Base-by-base conservation (phyloP, 2,113 vertebrate genomes). In the Sander vitreus region DNA sequence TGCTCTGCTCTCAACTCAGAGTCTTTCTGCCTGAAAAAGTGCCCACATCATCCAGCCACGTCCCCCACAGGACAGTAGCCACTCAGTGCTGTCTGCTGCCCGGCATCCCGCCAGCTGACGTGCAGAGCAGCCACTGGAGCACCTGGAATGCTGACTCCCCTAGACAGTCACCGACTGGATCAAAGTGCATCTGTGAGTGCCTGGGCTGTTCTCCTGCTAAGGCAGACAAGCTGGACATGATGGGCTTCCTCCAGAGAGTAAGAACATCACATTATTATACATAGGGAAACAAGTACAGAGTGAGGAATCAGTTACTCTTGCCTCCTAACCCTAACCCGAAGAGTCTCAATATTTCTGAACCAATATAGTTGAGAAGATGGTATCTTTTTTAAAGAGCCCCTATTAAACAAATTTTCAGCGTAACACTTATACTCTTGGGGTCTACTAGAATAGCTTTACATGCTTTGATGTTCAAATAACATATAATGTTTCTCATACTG, bases 1-100 rank as follows among this genome's bases (percentile, higher is more conserved):
- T 94, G 71, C 90, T 96, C 36, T 92, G 92, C 87, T 90, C 94
- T 10, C 90, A 96, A 58, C 92, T 96, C 10, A 91, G 84, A 64
- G 84, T 94, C 60, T 77, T 55, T 50, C 69, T 79, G 3, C 80
- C 81, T 16, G 80, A 63, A 45, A 36, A 68, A 5, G 21, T 5
- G 2, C 13, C 64, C 23, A 7, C 65, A 5, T 47, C 53, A 25
- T 47, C 67, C 5, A 58, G 47, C 6, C 57, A 66, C 4, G 1
- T 15, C 54, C 36, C 81, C 64, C 86, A 21, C 14, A 79, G 81
- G 81, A 92, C 88, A 2, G 89, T 94, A 30, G 89, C 85, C 27
- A 86, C 88, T 59, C 94, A 94, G 85, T 93, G 94, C 87, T 83
- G 72, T 58, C 73, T 94, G 59, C 80, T 72, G 21, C 87, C 87